Percentiles rank a stretch among this genome's conserved stretches.
These are phyloP conservation scores for Nibea coibor DNA, from an alignment of 2,113 vertebrate genomes.

Conservation along the genomic window DNA sequence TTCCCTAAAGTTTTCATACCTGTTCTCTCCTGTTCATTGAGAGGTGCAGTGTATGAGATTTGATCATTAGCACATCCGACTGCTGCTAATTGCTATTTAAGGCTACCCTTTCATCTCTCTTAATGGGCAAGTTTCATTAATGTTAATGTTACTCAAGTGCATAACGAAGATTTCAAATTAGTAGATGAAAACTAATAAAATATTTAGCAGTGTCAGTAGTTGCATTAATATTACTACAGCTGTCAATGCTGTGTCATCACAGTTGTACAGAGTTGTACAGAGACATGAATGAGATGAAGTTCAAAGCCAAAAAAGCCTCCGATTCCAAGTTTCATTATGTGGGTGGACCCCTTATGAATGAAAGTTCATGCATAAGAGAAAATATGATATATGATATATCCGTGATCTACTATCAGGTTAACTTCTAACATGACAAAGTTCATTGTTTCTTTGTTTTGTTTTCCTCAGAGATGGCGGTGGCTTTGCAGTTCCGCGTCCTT, in stretches of 20 bases:
- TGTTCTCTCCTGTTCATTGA: too few relatives aligned
- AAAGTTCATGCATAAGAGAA: neutral
- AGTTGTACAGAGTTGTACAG: too few relatives aligned
- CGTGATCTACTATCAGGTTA: too few relatives aligned
- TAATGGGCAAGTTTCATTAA: neutral
- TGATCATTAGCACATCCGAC: neutral
- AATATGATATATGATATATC: neutral
- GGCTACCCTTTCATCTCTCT: neutral
- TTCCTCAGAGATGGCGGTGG: constrained; percentile 90
- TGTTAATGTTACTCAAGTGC: neutral
- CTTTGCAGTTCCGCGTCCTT: constrained; percentile 92
- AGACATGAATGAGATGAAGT: too few relatives aligned
- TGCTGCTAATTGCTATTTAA: neutral
- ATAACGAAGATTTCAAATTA: neutral
- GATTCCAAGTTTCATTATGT: neutral
- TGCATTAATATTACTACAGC: too few relatives aligned
- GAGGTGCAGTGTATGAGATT: too few relatives aligned
- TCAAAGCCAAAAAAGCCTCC: too few relatives aligned
- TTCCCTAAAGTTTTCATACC: neutral
- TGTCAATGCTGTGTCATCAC: too few relatives aligned
- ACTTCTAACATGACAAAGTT: neutral
- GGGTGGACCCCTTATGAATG: neutral
- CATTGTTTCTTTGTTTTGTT: neutral
- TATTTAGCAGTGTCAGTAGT: too few relatives aligned
- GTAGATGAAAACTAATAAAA: neutral